phyloP scores from a whole-genome alignment of 2,113 vertebrate species.

The Rhodinocichla rosea region DNA sequence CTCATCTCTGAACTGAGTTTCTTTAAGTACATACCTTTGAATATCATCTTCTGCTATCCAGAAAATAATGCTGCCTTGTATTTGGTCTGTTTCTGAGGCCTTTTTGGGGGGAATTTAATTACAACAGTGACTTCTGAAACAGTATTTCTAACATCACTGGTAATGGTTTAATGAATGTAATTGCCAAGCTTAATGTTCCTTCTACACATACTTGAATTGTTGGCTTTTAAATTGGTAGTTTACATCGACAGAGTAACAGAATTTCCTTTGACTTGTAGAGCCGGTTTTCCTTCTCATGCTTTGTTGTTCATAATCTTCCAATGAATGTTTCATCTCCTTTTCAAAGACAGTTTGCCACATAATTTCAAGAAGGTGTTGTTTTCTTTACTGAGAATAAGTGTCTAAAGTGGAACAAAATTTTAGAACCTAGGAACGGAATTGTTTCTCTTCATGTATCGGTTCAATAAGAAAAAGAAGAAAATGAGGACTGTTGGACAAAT shows the following conservation, averaged over 20 bases:
- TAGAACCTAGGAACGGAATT: conserved; percentile 25
- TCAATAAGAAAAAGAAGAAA: conserved; percentile 50
- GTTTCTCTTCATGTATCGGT: not conserved
- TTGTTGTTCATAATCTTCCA: not conserved
- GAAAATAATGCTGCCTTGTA: not conserved
- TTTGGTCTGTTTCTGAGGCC: not conserved
- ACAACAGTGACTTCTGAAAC: not conserved
- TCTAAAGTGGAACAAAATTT: conserved; percentile 33
- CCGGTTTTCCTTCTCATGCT: not conserved
- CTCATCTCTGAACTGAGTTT: not conserved
- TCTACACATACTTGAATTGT: not conserved
- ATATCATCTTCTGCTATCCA: not conserved
- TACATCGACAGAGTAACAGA: not conserved
- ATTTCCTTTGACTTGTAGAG: not conserved
- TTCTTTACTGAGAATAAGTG: conserved; percentile 25
- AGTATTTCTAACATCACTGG: not conserved
- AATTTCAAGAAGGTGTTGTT: not conserved
- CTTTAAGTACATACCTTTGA: not conserved
- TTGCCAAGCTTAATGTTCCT: not conserved
- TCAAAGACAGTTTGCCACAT: not conserved
- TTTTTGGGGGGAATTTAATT: not conserved
- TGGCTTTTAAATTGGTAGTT: not conserved
- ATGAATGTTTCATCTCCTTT: not conserved
- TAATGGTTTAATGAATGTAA: not conserved
- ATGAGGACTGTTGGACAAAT: not conserved